Conservation (phyloP, 2,888 invertebrate species). For the Hydraecia micacea region DNA sequence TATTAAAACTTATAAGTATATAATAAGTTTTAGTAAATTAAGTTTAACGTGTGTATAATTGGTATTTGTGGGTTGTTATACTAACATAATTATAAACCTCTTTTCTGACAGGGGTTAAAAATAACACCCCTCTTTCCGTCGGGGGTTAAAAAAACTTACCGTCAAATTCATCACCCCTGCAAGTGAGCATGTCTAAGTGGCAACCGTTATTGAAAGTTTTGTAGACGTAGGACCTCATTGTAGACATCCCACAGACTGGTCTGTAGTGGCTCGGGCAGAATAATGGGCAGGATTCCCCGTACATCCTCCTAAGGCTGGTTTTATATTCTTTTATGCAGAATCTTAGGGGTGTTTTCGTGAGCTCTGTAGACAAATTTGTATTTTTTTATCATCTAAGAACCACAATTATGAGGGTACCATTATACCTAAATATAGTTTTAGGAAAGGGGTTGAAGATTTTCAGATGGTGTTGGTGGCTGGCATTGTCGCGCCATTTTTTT, state of each 20-base stretch:
- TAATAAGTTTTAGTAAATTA: too few relatives aligned
- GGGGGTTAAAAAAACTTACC: too few relatives aligned
- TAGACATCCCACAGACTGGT: slow-evolving; percentile 82
- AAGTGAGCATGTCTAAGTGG: slow-evolving; percentile 84
- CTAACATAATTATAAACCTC: too few relatives aligned
- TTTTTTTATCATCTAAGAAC: neutral
- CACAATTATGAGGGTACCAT: too few relatives aligned
- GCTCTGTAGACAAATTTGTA: slow-evolving; percentile 66
- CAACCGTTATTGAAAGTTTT: slow-evolving; percentile 82
- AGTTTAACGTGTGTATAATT: too few relatives aligned
- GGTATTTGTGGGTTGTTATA: too few relatives aligned
- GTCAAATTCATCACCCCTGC: slow-evolving; percentile 80
- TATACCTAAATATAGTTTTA: neutral
- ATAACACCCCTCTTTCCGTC: too few relatives aligned
- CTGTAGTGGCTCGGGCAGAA: slow-evolving; percentile 83
- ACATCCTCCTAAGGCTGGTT: slow-evolving; percentile 67
- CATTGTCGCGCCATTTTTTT: neutral
- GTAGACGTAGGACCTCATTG: slow-evolving; percentile 75
- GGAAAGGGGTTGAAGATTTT: neutral
- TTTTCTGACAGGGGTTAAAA: neutral
- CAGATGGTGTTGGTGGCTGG: neutral
- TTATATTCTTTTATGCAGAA: slow-evolving; percentile 75
- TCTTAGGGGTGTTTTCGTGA: slow-evolving; percentile 72
- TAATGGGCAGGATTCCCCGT: slow-evolving; percentile 82
- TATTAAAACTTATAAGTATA: too few relatives aligned